Base-by-base conservation (phyloP, 2,888 invertebrate species). In the Sphinx pinastri region DNA sequence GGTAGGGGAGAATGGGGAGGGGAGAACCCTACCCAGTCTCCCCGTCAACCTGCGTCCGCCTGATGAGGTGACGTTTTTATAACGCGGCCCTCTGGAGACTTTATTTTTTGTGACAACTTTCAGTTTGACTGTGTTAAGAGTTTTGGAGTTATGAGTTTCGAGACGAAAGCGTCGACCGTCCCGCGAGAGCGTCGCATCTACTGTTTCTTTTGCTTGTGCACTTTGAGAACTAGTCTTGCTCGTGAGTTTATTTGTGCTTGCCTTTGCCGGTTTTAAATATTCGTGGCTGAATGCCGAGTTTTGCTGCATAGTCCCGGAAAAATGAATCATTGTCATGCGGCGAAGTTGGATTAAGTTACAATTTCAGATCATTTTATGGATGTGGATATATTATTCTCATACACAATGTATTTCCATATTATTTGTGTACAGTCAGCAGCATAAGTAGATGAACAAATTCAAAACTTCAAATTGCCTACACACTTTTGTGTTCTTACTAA, bases 31-130 rank as follows among this genome's bases (percentile, higher is more conserved):
- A 6, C 19, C 12, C 57, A n/a, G 2, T 4, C 25, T 19, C 12
- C 45, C 25, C 49, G 38, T 45, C 45, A 19, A 60, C 58, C 45
- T 59, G 55, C 58, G 14, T 59, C 49, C 78, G 83, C 81, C 81
- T 79, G 76, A 81, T 76, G 80, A 80, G 76, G 81, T 81, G 81
- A 81, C 79, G 77, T 83, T 87, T 82, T 81, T 78, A 79, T 79
- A 81, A 80, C 76, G 78, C 63, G 49, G 60, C 45, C 78, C 77
- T 79, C 77, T 73, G 76, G 75, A 74, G 73, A 73, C 78, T 78
- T 79, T 75, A 79, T 80, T 82, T 86, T 83, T 75, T 76, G 73
- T 71, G 75, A 75, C 76, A 76, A 70, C 52, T 77, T 75, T 71
- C 73, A 66, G 71, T 74, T 73, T 71, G 82, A 79, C 79, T 77